Evolutionary conservation across 2,113 vertebrate species (phyloP).

Genomic region (Taxidea taxus): DNA sequence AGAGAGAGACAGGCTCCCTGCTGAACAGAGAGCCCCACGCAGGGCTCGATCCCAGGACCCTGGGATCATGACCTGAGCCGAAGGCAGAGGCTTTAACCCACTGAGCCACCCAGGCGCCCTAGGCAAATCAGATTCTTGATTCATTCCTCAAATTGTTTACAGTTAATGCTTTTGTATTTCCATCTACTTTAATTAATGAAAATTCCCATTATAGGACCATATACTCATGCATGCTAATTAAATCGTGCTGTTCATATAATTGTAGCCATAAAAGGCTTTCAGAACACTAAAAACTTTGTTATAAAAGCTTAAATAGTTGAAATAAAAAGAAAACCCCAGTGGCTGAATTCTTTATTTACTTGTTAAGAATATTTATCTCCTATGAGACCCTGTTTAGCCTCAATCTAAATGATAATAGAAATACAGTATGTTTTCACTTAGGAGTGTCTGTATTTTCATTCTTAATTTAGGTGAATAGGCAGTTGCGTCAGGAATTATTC

Average conservation of each 20-base stretch:
- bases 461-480: not conserved
- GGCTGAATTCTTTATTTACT: constrained; percentile 35
- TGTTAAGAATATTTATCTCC: constrained; percentile 59
- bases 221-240: constrained; percentile 25
- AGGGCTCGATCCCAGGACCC: no score
- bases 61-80: no score
- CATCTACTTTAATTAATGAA: constrained; percentile 58
- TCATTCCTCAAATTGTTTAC: constrained; percentile 40
- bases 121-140: constrained; percentile 22
- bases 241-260: constrained; percentile 23
- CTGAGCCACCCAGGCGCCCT: no score
- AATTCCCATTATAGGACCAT: constrained; percentile 23
- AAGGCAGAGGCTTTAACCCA: no score
- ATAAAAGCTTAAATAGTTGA: constrained; percentile 15
- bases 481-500: constrained; percentile 42
- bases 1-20: no score
- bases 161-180: constrained; percentile 36
- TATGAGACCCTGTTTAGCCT: constrained; percentile 23
- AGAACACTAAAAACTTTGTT: constrained; percentile 33
- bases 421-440: constrained; percentile 27
- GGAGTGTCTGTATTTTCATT: constrained; percentile 39
- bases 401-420: constrained; percentile 42
- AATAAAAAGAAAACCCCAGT: not conserved
- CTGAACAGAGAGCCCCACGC: no score
- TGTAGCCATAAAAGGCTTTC: constrained; percentile 18